These are phyloP conservation scores for Apamea epomidion DNA, from an alignment of 2,888 invertebrate species.

Conservation along the genomic window DNA sequence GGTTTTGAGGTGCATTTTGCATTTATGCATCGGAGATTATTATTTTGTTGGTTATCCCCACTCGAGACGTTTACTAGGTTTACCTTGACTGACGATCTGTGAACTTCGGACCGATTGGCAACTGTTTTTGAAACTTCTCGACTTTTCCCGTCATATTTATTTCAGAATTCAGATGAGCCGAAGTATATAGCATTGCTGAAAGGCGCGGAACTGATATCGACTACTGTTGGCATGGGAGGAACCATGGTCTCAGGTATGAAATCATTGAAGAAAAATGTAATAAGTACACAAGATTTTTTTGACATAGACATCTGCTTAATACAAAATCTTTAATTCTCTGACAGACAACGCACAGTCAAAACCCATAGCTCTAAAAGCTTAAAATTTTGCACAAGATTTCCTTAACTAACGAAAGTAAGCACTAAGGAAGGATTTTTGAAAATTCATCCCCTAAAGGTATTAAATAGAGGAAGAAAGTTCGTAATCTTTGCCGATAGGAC, in stretches of 20 bases:
- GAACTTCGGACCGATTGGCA: background rate
- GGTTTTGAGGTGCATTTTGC: conserved; percentile 1
- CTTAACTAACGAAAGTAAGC: background rate
- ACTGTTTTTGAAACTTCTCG: background rate
- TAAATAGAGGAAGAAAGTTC: background rate
- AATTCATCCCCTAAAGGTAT: background rate
- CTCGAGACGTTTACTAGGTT: no score
- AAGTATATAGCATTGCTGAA: conserved; percentile 91
- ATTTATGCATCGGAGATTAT: background rate
- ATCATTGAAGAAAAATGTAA: background rate
- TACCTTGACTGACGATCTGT: no score
- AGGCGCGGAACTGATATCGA: conserved; percentile 87
- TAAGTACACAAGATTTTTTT: no score
- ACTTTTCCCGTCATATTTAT: conserved; percentile 11
- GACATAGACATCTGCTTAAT: no score
- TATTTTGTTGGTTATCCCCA: background rate
- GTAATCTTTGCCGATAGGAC: background rate
- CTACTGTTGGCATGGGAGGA: conserved; percentile 85
- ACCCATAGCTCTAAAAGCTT: no score
- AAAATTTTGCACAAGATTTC: no score
- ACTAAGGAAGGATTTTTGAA: background rate
- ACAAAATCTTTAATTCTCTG: no score
- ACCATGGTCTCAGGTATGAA: conserved; percentile 68
- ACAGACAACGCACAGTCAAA: no score
- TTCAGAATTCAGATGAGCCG: conserved; percentile 90